Conservation (phyloP, 2,113 vertebrate species). For the Ceratotherium simum region DNA sequence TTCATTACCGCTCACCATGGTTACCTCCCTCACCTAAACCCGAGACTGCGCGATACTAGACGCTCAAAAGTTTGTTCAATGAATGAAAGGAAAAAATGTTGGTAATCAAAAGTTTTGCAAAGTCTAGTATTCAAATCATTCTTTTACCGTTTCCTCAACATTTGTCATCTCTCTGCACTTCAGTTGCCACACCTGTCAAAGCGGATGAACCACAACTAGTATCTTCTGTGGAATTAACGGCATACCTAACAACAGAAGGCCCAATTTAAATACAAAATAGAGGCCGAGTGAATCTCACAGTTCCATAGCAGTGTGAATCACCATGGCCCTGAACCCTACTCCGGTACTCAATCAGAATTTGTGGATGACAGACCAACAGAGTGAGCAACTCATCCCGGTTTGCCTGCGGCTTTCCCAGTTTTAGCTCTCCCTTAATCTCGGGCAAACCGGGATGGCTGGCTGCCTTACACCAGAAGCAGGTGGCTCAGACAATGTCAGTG, state of each 20-base stretch:
- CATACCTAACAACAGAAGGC: background rate
- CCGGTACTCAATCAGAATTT: rapidly evolving
- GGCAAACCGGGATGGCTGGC: rapidly evolving
- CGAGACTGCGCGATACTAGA: background rate
- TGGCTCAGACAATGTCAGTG: rapidly evolving
- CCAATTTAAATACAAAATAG: background rate
- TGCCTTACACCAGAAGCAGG: background rate
- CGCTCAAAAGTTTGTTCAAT: background rate
- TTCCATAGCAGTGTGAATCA: background rate
- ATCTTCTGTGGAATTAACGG: background rate
- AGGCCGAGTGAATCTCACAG: too few relatives aligned
- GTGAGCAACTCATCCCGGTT: background rate
- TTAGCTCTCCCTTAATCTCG: rapidly evolving
- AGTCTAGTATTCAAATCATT: background rate
- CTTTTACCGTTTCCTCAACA: background rate
- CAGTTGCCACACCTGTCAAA: background rate
- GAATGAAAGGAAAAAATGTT: background rate
- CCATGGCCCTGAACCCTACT: background rate
- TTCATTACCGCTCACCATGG: rapidly evolving
- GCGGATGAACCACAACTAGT: rapidly evolving
- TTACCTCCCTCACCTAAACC: background rate
- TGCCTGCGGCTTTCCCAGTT: background rate
- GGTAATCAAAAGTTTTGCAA: background rate
- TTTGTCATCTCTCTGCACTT: background rate
- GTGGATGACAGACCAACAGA: rapidly evolving